Evolutionary conservation across 2,797 vertebrate species (phyloP).

Genomic region (Thamnophis elegans): DNA sequence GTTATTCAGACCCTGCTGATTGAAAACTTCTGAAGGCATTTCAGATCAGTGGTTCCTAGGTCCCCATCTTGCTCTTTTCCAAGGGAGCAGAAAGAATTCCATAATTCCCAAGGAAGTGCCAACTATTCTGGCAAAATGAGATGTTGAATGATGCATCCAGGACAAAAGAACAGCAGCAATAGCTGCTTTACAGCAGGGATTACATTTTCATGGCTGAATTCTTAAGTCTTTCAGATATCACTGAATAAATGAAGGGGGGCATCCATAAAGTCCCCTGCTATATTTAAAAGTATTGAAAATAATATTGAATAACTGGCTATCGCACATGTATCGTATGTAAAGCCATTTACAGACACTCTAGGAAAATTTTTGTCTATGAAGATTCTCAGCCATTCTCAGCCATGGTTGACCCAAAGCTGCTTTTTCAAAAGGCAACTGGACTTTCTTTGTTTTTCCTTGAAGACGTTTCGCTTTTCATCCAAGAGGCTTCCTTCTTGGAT

Average conservation of each 20-base stretch:
- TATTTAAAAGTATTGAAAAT: neutral
- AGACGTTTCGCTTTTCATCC: neutral
- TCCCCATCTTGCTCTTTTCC: slow-evolving; percentile 7
- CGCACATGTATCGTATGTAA: neutral
- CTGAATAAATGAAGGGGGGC: neutral
- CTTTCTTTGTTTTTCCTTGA: neutral
- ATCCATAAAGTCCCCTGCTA: neutral
- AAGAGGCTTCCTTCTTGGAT: neutral
- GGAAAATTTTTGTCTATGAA: neutral
- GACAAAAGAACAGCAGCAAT: neutral
- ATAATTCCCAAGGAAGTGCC: slow-evolving; percentile 10
- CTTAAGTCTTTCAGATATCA: neutral
- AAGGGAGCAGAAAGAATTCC: neutral
- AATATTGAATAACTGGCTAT: neutral
- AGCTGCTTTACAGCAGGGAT: neutral
- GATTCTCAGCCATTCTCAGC: neutral
- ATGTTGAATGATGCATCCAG: neutral
- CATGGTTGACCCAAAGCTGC: neutral
- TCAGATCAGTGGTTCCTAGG: slow-evolving; percentile 9
- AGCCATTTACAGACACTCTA: neutral
- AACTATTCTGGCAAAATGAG: slow-evolving; percentile 1
- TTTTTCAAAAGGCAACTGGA: neutral
- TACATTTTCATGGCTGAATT: neutral
- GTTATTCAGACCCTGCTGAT: slow-evolving; percentile 17
- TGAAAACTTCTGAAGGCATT: slow-evolving; percentile 16